These are phyloP conservation scores for Lithobius niger DNA, from an alignment of 1,140 invertebrate genomes.

Conservation along the genomic window DNA sequence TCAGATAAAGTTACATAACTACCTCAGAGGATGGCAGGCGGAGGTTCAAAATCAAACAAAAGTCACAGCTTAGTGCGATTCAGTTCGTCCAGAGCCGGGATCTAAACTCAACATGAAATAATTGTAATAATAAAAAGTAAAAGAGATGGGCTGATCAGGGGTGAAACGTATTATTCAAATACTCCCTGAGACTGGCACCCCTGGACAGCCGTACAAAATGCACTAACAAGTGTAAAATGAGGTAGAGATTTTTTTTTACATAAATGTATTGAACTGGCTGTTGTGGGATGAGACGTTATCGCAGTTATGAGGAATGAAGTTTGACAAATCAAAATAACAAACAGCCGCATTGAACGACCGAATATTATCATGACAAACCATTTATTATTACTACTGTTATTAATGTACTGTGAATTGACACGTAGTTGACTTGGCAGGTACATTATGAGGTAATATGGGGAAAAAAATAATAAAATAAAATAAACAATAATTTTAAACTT, in stretches of 20 bases:
- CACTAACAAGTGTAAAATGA: background rate
- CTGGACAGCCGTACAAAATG: background rate
- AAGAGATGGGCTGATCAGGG: background rate
- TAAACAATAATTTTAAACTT: no score
- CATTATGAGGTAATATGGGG: no score
- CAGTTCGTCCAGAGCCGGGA: background rate
- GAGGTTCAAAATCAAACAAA: background rate
- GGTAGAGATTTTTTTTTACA: background rate
- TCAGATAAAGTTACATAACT: no score
- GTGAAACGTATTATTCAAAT: background rate
- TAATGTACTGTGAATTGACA: no score
- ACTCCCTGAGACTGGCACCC: constrained; percentile 1
- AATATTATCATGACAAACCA: no score
- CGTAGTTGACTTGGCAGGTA: no score
- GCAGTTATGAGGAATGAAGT: background rate
- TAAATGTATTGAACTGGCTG: background rate
- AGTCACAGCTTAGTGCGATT: background rate
- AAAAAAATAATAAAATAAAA: no score
- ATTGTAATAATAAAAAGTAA: background rate
- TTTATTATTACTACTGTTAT: no score
- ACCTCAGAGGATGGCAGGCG: background rate
- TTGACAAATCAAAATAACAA: background rate
- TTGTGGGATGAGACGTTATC: background rate
- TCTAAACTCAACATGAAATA: background rate
- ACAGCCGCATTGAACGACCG: no score